phyloP scores from a whole-genome alignment of 2,888 invertebrate species.

The Andrena trimmerana region DNA sequence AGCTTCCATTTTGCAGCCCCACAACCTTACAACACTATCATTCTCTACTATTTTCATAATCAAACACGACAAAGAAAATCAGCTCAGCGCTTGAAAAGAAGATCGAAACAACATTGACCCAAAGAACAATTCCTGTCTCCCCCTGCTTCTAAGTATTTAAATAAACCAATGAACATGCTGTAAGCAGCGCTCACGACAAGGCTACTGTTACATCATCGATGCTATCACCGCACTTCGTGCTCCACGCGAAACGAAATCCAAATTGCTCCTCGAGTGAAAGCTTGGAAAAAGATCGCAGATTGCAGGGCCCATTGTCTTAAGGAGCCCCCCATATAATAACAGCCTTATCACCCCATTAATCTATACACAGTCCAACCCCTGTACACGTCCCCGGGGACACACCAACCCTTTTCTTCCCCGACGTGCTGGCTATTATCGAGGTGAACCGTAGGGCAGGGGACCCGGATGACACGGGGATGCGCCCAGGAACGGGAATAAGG shows the following conservation, averaged over 20 bases:
- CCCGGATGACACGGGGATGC: slow-evolving; percentile 24
- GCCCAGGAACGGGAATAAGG: slow-evolving; percentile 45
- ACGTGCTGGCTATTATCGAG: slow-evolving; percentile 46
- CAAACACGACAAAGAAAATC: no score
- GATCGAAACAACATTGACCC: neutral
- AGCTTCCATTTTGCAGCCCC: no score
- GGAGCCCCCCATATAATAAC: slow-evolving; percentile 47
- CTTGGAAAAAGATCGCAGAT: slow-evolving; percentile 57
- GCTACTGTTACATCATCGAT: slow-evolving; percentile 10
- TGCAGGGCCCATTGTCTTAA: slow-evolving; percentile 50
- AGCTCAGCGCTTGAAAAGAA: neutral
- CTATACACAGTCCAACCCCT: slow-evolving; percentile 51
- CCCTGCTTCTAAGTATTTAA: slow-evolving; percentile 2
- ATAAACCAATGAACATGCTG: slow-evolving; percentile 10
- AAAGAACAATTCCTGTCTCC: neutral
- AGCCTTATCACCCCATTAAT: slow-evolving; percentile 58
- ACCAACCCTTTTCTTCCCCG: slow-evolving; percentile 31
- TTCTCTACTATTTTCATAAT: no score
- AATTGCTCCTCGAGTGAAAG: slow-evolving; percentile 35
- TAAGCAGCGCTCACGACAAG: neutral
- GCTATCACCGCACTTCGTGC: slow-evolving; percentile 1
- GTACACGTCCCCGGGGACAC: slow-evolving; percentile 28
- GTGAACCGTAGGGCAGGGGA: slow-evolving; percentile 15
- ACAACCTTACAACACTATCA: no score
- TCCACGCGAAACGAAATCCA: slow-evolving; percentile 30